Percentiles rank a stretch among this genome's conserved stretches.
phyloP scores from a whole-genome alignment of 2,888 invertebrate genomes.

The Podotricha telesiphe region DNA sequence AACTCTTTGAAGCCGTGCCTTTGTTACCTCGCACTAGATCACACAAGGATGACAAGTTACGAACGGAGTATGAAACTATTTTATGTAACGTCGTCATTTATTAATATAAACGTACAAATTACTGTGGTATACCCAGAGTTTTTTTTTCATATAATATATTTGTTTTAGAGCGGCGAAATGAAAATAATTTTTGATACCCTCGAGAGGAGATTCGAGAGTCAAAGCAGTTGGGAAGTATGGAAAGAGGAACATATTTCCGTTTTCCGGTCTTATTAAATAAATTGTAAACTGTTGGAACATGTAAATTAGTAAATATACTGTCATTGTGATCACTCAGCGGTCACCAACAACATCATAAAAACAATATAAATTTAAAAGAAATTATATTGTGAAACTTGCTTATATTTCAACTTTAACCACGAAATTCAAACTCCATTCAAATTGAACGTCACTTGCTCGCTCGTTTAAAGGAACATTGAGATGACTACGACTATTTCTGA shows the following conservation, averaged over 20 bases:
- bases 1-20: conserved; percentile 19
- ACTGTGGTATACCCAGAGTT: not conserved
- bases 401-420: not conserved
- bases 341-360: too few species aligned
- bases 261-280: too few species aligned
- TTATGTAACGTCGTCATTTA: not conserved
- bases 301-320: too few species aligned
- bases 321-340: too few species aligned
- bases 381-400: not conserved
- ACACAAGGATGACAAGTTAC: conserved; percentile 4
- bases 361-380: too few species aligned
- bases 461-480: conserved; percentile 16
- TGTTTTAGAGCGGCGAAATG: too few species aligned
- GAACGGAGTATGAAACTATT: conserved; percentile 6
- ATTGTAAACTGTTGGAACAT: too few species aligned
- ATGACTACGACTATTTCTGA: not conserved
- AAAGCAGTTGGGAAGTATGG: too few species aligned
- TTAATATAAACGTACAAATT: not conserved
- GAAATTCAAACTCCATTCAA: conserved; percentile 11
- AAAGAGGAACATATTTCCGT: too few species aligned
- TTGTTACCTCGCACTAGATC: conserved; percentile 22
- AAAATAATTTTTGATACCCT: too few species aligned
- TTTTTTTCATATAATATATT: too few species aligned
- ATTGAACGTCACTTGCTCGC: conserved; percentile 20
- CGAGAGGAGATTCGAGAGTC: too few species aligned